Evolutionary conservation across 2,888 invertebrate species (phyloP), one percentile per base, ranked within the genome.

Genomic region (Danaus chrysippus): DNA sequence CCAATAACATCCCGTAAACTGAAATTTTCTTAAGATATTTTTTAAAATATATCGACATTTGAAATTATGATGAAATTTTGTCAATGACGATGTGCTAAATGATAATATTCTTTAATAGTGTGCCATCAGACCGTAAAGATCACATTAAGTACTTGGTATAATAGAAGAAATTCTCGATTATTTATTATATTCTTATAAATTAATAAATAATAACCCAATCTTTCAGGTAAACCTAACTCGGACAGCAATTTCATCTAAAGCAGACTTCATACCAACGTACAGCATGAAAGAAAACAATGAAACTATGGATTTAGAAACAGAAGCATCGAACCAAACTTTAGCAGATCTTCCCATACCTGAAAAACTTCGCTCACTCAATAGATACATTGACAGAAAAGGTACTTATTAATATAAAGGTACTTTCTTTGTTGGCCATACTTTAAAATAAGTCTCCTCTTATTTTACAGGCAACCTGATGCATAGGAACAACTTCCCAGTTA

Each of bases 381-480:
- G 91, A 81, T 90, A 83, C 61, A 76, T 79, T 54, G 90, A 88
- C 63, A 82, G 91, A 54, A 91, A 90, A 83, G 87, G 91, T 91
- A 71, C 75, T 34, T 53, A 13, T 10, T 42, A 56, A 46, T 13
- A 12, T 34, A 10, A 46, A 41, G 17, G 19, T 10, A 10, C 13
- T 15, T 43, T 1, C 42, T 46, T n/a, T 15, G 3, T n/a, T n/a
- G 5, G 2, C 13, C 12, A 34, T 34, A 34, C 23, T 34, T 34
- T 34, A 34, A 34, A 34, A 6, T 34, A 34, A 34, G 8, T 8
- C 23, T 34, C 8, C 8, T 23, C 0, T 34, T 34, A 34, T 5
- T 6, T 76, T 77, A 0, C 76, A 87, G 87, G 82, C 0, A 78
- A 79, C 60, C 70, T 82, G 0, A 80, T 86, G 59, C 86, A 90